Conservation (phyloP, 2,113 vertebrate genomes). For the Rafetus swinhoei region DNA sequence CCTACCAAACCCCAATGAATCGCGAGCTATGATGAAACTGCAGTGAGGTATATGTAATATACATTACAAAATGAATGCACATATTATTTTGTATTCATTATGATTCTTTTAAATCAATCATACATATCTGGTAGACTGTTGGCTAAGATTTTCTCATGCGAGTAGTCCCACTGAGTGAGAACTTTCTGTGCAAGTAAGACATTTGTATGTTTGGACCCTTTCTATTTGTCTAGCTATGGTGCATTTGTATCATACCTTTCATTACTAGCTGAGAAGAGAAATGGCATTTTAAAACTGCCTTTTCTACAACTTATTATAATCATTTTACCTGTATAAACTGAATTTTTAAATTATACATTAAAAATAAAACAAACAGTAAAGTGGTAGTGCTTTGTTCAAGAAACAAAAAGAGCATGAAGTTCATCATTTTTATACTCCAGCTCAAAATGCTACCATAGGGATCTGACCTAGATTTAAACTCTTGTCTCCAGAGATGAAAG, state of each 20-base stretch:
- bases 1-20: neutral
- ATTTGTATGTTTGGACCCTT: neutral
- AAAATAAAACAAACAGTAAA: neutral
- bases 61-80: neutral
- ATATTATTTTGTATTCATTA: neutral
- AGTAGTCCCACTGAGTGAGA: neutral
- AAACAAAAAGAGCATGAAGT: neutral
- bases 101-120: neutral
- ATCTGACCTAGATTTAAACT: slow-evolving; percentile 72
- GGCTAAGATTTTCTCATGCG: neutral
- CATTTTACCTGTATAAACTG: fast-evolving
- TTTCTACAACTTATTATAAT: neutral
- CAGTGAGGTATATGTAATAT: neutral
- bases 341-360: neutral
- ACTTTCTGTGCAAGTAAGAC: neutral
- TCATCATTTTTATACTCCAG: slow-evolving; percentile 15
- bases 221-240: neutral
- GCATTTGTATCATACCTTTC: neutral
- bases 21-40: neutral
- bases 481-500: slow-evolving; percentile 57
- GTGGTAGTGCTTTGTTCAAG: neutral
- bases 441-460: slow-evolving; percentile 20
- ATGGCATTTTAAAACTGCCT: neutral
- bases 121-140: fast-evolving
- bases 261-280: neutral